Conservation (phyloP, 1,140 invertebrate species). For the Euura lappo region DNA sequence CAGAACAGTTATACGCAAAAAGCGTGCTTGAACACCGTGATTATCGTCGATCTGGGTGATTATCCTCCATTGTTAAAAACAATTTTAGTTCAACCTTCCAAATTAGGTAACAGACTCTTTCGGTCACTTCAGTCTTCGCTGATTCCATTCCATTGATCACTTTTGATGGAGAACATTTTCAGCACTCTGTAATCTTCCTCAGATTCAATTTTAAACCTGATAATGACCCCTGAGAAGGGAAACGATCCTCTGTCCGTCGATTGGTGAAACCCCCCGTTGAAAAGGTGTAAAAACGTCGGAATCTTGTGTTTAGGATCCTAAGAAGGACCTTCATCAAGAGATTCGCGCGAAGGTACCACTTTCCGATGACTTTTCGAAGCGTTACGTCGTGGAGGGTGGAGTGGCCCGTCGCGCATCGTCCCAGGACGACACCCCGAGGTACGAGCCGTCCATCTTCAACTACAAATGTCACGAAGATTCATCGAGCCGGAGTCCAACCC, state of each 20-base stretch:
- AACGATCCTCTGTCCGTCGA: too few species aligned
- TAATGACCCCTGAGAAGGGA: too few species aligned
- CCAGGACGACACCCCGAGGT: constrained; percentile 51
- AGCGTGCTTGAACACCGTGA: not conserved
- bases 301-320: constrained; percentile 41
- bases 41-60: not conserved
- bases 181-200: too few species aligned
- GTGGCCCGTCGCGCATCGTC: constrained; percentile 46
- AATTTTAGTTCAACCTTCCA: too few species aligned
- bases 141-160: too few species aligned
- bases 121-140: too few species aligned
- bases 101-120: too few species aligned
- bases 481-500: constrained; percentile 51
- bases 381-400: constrained; percentile 52
- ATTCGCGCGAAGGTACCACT: constrained; percentile 43
- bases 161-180: too few species aligned
- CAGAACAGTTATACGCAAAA: not conserved
- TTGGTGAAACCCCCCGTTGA: too few species aligned
- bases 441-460: constrained; percentile 54
- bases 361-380: constrained; percentile 51
- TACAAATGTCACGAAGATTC: constrained; percentile 52
- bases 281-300: not conserved
- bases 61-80: too few species aligned
- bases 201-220: too few species aligned
- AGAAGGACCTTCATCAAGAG: constrained; percentile 47